Conservation (phyloP, 1,140 invertebrate genomes). For the Drosophila punjabiensis region DNA sequence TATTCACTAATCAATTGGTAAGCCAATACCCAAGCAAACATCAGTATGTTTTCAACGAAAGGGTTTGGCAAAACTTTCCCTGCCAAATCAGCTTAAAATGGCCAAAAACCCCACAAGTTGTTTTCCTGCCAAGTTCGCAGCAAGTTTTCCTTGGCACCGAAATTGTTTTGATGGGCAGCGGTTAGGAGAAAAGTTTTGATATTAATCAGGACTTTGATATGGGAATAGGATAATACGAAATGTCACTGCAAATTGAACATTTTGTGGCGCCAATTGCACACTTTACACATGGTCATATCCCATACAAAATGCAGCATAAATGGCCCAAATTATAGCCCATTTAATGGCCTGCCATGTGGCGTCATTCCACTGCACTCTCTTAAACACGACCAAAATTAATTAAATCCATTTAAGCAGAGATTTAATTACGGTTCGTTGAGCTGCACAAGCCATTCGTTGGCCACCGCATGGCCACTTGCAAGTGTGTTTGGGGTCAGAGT, state of each 20-base stretch:
- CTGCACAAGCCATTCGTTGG: neutral
- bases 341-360: neutral
- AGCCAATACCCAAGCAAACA: slow-evolving; percentile 37
- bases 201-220: neutral
- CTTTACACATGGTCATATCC: neutral
- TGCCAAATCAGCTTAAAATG: slow-evolving; percentile 2
- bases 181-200: slow-evolving; percentile 14
- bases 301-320: neutral
- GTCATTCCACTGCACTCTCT: neutral
- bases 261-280: neutral
- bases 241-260: neutral
- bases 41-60: slow-evolving; percentile 29
- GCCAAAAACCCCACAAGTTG: neutral
- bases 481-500: slow-evolving; percentile 9
- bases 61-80: slow-evolving; percentile 38
- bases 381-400: slow-evolving; percentile 26
- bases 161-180: slow-evolving; percentile 16
- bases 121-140: slow-evolving; percentile 1
- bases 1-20: slow-evolving; percentile 52
- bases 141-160: neutral
- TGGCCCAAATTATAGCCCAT: neutral
- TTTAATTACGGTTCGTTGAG: slow-evolving; percentile 29
- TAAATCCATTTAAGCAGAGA: slow-evolving; percentile 20
- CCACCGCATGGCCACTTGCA: neutral
- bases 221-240: neutral